Conservation (phyloP, 1,140 invertebrate genomes). For the Ptiloglossa arizonensis region DNA sequence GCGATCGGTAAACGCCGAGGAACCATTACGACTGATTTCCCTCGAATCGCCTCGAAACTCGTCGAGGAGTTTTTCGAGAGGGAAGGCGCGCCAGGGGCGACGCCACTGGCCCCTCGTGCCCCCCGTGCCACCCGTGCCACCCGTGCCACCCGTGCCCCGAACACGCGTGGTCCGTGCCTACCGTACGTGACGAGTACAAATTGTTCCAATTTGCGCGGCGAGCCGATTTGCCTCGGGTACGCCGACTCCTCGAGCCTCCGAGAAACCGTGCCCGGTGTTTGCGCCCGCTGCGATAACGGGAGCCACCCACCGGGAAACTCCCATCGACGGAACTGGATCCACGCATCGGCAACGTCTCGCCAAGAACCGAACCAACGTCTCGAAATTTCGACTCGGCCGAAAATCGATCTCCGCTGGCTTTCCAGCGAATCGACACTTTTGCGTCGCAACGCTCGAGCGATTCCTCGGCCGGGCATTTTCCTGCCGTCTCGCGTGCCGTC, state of each 20-base stretch:
- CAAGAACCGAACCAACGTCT: no score
- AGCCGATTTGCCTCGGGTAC: constrained; percentile 8
- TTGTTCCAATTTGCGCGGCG: constrained; percentile 61
- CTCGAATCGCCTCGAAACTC: constrained; percentile 74
- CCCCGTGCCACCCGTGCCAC: constrained; percentile 31
- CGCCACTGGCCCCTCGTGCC: constrained; percentile 42
- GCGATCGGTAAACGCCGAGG: constrained; percentile 52
- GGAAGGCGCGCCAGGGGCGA: constrained; percentile 43
- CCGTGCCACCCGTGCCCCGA: constrained; percentile 18
- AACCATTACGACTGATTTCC: constrained; percentile 77
- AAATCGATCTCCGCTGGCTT: no score
- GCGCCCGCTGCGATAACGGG: not conserved
- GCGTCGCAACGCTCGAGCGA: constrained; percentile 23
- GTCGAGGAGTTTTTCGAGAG: constrained; percentile 59
- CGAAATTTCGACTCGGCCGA: no score
- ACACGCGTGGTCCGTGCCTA: constrained; percentile 66
- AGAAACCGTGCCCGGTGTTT: constrained; percentile 3
- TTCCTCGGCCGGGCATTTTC: constrained; percentile 52
- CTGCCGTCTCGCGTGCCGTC: no score
- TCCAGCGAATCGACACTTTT: no score
- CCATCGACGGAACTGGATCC: no score
- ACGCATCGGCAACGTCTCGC: no score
- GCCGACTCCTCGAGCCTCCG: not conserved
- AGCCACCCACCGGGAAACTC: not conserved
- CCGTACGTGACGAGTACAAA: constrained; percentile 63